Evolutionary conservation across 37 sponge, comb jelly and placozoan species (phyloP).

Genomic region (Chondrosia reniformis): DNA sequence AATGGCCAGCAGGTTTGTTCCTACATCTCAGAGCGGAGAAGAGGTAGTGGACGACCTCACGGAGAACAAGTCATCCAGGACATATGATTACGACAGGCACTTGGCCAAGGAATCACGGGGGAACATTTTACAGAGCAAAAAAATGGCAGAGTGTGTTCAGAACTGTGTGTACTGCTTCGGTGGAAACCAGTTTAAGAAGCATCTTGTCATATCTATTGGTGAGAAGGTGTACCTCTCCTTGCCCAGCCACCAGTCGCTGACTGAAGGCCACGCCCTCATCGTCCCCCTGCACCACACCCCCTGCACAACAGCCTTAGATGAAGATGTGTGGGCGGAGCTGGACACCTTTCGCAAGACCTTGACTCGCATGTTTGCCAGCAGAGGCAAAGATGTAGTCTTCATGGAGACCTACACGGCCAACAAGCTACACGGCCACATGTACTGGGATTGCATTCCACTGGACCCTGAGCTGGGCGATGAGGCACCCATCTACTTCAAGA

Average conservation of each 20-base stretch:
- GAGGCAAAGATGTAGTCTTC: conserved; percentile 67
- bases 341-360: conserved; percentile 66
- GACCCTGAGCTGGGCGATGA: conserved; percentile 66
- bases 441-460: conserved; percentile 88
- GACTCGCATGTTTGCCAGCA: conserved; percentile 70
- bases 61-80: conserved; percentile 43
- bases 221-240: conserved; percentile 64
- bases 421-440: conserved; percentile 64
- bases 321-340: conserved; percentile 86
- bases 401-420: conserved; percentile 55
- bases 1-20: conserved; percentile 80
- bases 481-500: conserved; percentile 94
- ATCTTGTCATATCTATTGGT: conserved; percentile 76
- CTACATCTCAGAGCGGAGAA: conserved; percentile 50
- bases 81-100: conserved; percentile 27
- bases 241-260: conserved; percentile 70
- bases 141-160: conserved; percentile 37
- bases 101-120: conserved; percentile 12
- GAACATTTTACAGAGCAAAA: conserved; percentile 40
- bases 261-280: conserved; percentile 75
- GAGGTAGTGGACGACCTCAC: conserved; percentile 84
- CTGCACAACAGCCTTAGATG: conserved; percentile 66
- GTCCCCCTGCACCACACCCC: conserved; percentile 66
- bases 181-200: conserved; percentile 41
- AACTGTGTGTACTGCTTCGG: conserved; percentile 72